Evolutionary conservation across 1,140 invertebrate species (phyloP).

Genomic region (Leptinotarsa defecta): DNA sequence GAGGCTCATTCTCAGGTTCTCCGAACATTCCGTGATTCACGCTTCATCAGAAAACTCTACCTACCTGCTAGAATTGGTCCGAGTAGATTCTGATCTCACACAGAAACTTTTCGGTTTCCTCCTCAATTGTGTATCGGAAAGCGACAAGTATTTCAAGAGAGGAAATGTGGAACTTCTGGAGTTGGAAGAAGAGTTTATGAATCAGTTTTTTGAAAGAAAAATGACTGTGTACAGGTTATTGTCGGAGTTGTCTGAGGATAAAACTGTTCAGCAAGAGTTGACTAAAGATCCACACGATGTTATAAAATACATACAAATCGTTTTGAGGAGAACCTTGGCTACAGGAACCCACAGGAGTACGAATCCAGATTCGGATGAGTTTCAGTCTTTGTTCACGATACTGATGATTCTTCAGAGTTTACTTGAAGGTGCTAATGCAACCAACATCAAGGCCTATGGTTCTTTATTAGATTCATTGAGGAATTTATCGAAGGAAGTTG

Average conservation of each 20-base stretch:
- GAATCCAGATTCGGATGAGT: constrained; percentile 41
- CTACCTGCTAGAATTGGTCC: constrained; percentile 32
- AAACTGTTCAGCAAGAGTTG: constrained; percentile 54
- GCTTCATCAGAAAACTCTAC: constrained; percentile 27
- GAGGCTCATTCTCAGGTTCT: constrained; percentile 27
- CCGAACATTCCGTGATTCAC: constrained; percentile 23
- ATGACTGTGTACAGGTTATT: constrained; percentile 43
- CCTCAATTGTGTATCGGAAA: constrained; percentile 36
- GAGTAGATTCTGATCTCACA: constrained; percentile 25
- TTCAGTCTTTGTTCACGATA: constrained; percentile 56
- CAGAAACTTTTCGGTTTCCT: constrained; percentile 40
- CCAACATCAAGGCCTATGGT: constrained; percentile 36
- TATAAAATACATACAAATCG: constrained; percentile 46
- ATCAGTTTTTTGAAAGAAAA: constrained; percentile 39
- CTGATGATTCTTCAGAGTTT: constrained; percentile 59
- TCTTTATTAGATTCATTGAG: constrained; percentile 39
- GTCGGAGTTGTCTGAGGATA: constrained; percentile 51
- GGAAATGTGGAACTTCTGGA: constrained; percentile 37
- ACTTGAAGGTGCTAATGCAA: constrained; percentile 45
- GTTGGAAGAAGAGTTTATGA: constrained; percentile 38
- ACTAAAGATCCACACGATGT: constrained; percentile 51
- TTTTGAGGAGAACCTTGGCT: constrained; percentile 42
- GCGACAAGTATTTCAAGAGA: constrained; percentile 40
- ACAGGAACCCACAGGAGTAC: constrained; percentile 48
- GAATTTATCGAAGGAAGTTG: constrained; percentile 41